phyloP scores from a whole-genome alignment of 2,797 vertebrate genomes.

The Girardinus metallicus region DNA sequence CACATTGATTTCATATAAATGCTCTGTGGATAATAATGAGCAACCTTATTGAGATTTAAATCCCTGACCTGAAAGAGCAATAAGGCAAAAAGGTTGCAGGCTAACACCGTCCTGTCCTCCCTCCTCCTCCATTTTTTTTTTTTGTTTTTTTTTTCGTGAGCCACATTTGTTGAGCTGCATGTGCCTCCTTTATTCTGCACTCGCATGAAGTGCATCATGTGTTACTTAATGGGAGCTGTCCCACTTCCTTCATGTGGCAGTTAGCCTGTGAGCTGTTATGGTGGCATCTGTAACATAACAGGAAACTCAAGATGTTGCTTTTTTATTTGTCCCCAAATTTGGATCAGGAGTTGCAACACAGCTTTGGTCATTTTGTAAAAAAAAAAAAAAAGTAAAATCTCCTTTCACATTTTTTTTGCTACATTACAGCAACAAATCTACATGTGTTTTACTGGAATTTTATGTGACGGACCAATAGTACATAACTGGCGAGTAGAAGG shows the following conservation, averaged over 20 bases:
- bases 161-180: not conserved
- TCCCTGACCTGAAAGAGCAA: constrained; percentile 1
- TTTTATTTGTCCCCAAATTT: constrained; percentile 6
- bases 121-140: not conserved
- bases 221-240: constrained; percentile 12
- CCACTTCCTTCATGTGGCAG: constrained; percentile 11
- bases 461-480: not conserved
- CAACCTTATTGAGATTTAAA: not conserved
- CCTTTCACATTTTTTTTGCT: not conserved
- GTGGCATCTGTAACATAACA: constrained; percentile 10
- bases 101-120: not conserved
- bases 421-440: not conserved
- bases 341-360: not conserved
- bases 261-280: constrained; percentile 7
- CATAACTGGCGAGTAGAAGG: not conserved
- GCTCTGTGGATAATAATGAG: not conserved
- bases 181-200: not conserved
- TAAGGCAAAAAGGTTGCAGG: not conserved
- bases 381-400: no score
- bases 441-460: not conserved
- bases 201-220: constrained; percentile 7
- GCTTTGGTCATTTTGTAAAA: not conserved
- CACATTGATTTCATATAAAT: not conserved
- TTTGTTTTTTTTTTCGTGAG: not conserved
- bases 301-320: constrained; percentile 3